A percentile compares a stretch with the other conserved stretches of the same genome.
Conservation (phyloP, 2,113 vertebrate genomes). For the Todiramphus chloris region DNA sequence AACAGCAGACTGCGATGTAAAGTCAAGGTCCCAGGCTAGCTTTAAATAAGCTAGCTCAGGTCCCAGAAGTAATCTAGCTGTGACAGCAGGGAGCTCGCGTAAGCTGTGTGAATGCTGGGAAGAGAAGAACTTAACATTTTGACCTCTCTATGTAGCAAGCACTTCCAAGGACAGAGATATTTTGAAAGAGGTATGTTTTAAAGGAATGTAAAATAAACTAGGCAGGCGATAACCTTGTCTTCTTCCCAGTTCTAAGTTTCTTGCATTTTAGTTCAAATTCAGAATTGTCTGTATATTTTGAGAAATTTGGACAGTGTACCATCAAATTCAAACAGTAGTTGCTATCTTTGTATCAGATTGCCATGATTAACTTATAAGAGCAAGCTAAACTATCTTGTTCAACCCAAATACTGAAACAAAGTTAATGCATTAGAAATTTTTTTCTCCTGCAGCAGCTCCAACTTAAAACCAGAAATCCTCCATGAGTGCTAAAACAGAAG, state of each 20-base stretch:
- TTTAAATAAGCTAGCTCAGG: constrained; percentile 11
- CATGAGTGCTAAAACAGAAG: not conserved
- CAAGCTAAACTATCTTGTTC: not conserved
- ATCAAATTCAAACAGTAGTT: not conserved
- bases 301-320: not conserved
- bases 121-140: not conserved
- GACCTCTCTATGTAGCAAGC: not conserved
- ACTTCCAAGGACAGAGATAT: not conserved
- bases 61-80: not conserved
- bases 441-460: not conserved
- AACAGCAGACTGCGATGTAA: not conserved
- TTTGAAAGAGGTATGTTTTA: not conserved
- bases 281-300: not conserved
- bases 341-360: not conserved
- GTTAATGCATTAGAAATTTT: not conserved
- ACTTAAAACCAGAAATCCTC: not conserved
- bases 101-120: not conserved
- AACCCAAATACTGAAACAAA: not conserved
- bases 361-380: fast-evolving
- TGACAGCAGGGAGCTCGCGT: constrained; percentile 12
- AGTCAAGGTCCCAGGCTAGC: not conserved
- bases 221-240: not conserved
- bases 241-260: not conserved
- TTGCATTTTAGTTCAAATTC: not conserved
- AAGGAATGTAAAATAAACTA: not conserved